Percentiles rank a stretch among this genome's conserved stretches.
Evolutionary conservation across 2,797 vertebrate species (phyloP).

Genomic region (Pithecia hirsuta): DNA sequence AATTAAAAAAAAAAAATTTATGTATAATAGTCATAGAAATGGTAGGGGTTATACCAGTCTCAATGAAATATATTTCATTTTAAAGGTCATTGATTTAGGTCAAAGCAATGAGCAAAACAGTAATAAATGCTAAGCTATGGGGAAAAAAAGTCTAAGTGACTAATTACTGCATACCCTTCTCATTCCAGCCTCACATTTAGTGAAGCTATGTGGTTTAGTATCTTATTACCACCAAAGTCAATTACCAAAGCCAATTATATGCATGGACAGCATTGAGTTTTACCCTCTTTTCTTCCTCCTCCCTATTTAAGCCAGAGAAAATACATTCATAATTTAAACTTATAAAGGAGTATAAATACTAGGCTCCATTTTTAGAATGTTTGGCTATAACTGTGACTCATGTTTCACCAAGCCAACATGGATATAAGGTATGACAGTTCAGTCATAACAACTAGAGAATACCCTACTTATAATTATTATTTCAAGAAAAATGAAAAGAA

Average conservation of each 20-base stretch:
- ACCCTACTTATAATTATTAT: background rate
- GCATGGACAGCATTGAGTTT: conserved; percentile 65
- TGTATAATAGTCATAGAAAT: background rate
- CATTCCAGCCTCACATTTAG: conserved; percentile 61
- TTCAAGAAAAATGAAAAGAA: conserved; percentile 44
- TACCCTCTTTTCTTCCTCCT: conserved; percentile 34
- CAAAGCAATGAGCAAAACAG: conserved; percentile 70
- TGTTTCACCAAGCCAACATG: conserved; percentile 39
- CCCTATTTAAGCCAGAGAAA: conserved; percentile 56
- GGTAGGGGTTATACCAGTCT: background rate
- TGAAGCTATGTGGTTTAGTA: conserved; percentile 59
- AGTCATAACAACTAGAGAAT: background rate
- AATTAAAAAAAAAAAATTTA: background rate
- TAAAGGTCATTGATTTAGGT: conserved; percentile 77
- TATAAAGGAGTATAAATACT: conserved; percentile 53
- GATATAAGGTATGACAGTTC: background rate
- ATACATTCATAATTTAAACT: conserved; percentile 68
- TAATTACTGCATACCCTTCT: conserved; percentile 65
- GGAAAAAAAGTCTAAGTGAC: conserved; percentile 70
- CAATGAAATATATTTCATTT: conserved; percentile 60
- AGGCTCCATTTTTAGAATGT: background rate
- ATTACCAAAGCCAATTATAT: conserved; percentile 80
- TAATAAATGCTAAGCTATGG: conserved; percentile 76
- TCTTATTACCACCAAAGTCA: conserved; percentile 68
- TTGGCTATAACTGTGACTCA: background rate